Evolutionary conservation across 1,140 invertebrate species (phyloP), one percentile per base, ranked within the genome.

Genomic region (Proctacanthus coquilletti): DNA sequence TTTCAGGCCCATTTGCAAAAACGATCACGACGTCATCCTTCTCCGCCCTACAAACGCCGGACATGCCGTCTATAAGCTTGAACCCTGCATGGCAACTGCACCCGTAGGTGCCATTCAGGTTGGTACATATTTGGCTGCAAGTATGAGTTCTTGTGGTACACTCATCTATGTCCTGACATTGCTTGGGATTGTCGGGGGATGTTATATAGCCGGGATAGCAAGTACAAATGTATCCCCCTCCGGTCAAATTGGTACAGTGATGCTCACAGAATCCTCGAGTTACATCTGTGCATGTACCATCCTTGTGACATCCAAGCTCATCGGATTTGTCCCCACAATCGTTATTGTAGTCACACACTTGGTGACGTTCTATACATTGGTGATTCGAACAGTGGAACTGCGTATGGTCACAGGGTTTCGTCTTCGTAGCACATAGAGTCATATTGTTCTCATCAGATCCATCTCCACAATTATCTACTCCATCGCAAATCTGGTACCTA

Each of bases 381-480:
- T 84, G 79, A 63, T 96, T 97, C 20, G 80, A 75, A 61, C 95
- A 98, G 45, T 84, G 79, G 52, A 82, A 92, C 57, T 89, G 82
- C 2, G 64, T 64, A 40, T 73, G 70, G 48, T 84, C 75, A 56
- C 84, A 87, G 4, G 77, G 73, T 42, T 76, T 72, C 30, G 70
- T 65, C 41, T 72, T 72, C n/a, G 69, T 65, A 2, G 75, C 70
- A 51, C 85, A 94, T 34, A 87, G 61, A 2, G 81, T 89, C 72
- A 88, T 80, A 63, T 89, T 87, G 52, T 92, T 92, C 61, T 94
- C 89, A 55, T 94, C 88, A 1, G 80, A 84, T 23, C 85, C 84
- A 58, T 97, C 92, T 15, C 84, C 84, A 61, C 92, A 96, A 53
- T 95, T 85, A 57, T 93, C 84, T 3, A 81, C 63, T 4, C 82